Percentiles rank a stretch among this genome's conserved stretches.
These are phyloP conservation scores for Eupeodes corollae DNA, from an alignment of 1,140 invertebrate species.

Conservation along the genomic window DNA sequence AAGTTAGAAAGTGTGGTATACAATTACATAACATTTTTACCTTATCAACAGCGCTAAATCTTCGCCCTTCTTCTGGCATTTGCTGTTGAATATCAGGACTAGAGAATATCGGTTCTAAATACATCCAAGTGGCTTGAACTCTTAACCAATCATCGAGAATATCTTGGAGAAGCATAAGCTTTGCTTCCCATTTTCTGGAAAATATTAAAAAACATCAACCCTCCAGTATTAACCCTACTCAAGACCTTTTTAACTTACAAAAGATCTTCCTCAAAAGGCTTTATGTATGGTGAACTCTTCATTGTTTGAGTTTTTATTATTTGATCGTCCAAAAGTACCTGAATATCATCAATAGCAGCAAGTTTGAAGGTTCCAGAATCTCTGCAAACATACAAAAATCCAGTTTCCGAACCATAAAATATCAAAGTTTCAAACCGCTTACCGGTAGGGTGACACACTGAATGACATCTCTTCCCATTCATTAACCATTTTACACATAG, in stretches of 20 bases:
- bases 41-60: constrained; percentile 86
- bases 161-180: constrained; percentile 68
- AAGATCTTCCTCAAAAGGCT: constrained; percentile 78
- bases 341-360: constrained; percentile 87
- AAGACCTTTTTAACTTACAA: constrained; percentile 42
- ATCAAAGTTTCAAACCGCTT: neutral
- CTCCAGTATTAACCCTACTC: neutral
- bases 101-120: constrained; percentile 94
- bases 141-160: constrained; percentile 94
- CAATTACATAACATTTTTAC: constrained; percentile 1
- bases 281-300: constrained; percentile 94
- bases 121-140: constrained; percentile 94
- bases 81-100: constrained; percentile 94
- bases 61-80: constrained; percentile 80
- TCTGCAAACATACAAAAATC: constrained; percentile 33
- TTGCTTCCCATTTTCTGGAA: constrained; percentile 58
- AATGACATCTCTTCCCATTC: constrained; percentile 89
- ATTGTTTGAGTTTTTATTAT: constrained; percentile 95
- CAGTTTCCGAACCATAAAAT: neutral
- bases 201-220: constrained; percentile 9
- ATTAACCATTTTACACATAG: constrained; percentile 77
- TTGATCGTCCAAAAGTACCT: constrained; percentile 90
- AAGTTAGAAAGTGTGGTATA: neutral
- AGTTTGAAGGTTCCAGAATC: constrained; percentile 88
- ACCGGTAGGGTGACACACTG: constrained; percentile 37